phyloP scores from a whole-genome alignment of 92 coral and sea anemone species.

The Umimayanthus chanpuru region DNA sequence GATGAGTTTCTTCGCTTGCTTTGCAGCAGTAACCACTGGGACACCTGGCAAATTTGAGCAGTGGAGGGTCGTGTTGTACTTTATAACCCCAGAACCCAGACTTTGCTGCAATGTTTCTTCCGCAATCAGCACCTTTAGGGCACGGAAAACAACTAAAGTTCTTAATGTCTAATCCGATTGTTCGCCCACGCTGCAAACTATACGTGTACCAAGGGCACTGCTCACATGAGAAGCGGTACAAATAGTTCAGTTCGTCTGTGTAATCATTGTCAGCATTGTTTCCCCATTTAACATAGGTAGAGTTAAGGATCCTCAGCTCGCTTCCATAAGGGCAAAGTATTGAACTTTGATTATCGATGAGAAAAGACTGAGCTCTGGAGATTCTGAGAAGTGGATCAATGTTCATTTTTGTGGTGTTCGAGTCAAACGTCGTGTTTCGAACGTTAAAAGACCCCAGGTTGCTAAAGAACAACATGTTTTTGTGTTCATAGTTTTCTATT shows the following conservation, averaged over 20 bases:
- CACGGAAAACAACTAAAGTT: slow-evolving; percentile 19
- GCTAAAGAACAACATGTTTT: neutral
- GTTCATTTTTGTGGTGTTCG: neutral
- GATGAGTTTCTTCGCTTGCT: neutral
- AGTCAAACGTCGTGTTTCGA: neutral
- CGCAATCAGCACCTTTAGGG: slow-evolving; percentile 13
- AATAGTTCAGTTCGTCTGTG: neutral
- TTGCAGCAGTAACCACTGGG: slow-evolving; percentile 17
- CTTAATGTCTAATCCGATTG: neutral
- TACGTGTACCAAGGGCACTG: slow-evolving; percentile 7
- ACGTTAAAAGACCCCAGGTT: neutral
- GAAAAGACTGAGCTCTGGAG: slow-evolving; percentile 1
- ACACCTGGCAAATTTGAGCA: neutral
- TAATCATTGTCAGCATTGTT: neutral
- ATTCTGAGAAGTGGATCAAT: slow-evolving; percentile 1
- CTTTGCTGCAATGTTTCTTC: slow-evolving; percentile 17
- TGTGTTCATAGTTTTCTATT: neutral
- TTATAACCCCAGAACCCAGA: slow-evolving; percentile 28
- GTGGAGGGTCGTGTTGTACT: slow-evolving; percentile 15
- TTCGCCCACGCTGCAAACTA: slow-evolving; percentile 5
- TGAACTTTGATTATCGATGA: slow-evolving; percentile 2
- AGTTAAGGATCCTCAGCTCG: neutral
- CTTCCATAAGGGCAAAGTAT: slow-evolving; percentile 12
- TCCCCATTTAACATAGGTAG: slow-evolving; percentile 23
- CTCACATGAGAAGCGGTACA: slow-evolving; percentile 13